A percentile compares a stretch with the other conserved stretches of the same genome.
These are phyloP conservation scores for Martes martes DNA, from an alignment of 2,113 vertebrate genomes.

Conservation along the genomic window DNA sequence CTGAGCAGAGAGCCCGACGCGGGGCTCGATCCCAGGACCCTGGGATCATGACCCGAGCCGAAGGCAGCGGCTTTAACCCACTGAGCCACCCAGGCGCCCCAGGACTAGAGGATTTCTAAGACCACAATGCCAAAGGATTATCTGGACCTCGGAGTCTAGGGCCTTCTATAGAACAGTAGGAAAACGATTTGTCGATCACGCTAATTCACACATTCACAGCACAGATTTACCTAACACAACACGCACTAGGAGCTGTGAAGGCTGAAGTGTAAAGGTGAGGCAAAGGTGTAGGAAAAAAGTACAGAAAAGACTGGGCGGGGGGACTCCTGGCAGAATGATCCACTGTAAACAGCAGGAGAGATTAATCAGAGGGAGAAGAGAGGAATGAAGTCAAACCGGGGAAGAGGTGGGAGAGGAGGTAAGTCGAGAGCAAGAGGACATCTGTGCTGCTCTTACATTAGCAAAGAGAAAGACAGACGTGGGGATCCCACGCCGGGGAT, in stretches of 20 bases:
- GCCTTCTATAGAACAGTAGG: not conserved
- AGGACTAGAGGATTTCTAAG: not conserved
- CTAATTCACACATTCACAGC: not conserved
- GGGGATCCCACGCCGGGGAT: not conserved
- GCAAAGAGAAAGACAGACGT: not conserved
- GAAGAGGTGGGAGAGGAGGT: not conserved
- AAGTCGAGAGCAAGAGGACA: not conserved
- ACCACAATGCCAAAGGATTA: not conserved
- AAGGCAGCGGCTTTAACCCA: too few species aligned
- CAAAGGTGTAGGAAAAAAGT: not conserved
- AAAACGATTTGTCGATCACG: not conserved
- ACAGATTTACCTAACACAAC: not conserved
- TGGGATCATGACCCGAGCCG: too few species aligned
- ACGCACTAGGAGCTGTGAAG: not conserved
- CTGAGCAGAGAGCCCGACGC: too few species aligned
- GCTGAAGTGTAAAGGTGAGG: not conserved
- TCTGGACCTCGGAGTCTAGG: not conserved
- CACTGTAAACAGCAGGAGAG: not conserved
- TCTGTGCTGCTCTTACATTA: not conserved
- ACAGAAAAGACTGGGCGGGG: not conserved
- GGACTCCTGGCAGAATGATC: rapidly evolving
- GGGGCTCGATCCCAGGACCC: too few species aligned
- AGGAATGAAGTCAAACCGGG: rapidly evolving
- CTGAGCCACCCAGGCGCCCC: too few species aligned
- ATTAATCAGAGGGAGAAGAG: not conserved